phyloP scores from a whole-genome alignment of 2,797 vertebrate species.

The Florisuga fusca region DNA sequence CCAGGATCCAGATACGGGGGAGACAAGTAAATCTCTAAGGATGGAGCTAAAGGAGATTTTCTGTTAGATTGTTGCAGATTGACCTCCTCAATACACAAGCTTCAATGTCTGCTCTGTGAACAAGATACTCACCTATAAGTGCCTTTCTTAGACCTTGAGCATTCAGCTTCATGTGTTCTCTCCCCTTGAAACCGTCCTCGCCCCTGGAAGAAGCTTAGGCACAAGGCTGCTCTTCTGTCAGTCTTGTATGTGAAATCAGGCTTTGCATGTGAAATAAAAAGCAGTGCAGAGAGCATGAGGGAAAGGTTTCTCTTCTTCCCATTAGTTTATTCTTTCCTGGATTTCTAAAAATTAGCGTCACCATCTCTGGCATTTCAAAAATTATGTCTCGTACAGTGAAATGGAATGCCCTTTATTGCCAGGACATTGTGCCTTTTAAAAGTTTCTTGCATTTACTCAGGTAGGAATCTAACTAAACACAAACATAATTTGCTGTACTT shows the following conservation, averaged over 20 bases:
- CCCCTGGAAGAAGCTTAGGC: not conserved
- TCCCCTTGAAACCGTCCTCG: not conserved
- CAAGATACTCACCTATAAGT: not conserved
- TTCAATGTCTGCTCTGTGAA: not conserved
- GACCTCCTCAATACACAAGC: not conserved
- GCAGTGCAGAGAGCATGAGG: not conserved
- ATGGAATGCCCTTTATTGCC: not conserved
- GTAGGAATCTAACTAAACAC: not conserved
- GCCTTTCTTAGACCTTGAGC: not conserved
- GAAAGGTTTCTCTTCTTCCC: not conserved
- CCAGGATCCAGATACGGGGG: not conserved
- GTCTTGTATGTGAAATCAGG: not conserved
- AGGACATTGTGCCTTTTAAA: not conserved
- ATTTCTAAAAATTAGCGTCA: not conserved
- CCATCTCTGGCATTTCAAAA: not conserved
- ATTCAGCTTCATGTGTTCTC: not conserved
- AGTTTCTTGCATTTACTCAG: not conserved
- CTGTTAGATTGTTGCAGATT: not conserved
- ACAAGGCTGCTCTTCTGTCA: not conserved
- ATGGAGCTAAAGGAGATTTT: not conserved
- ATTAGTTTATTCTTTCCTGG: not conserved
- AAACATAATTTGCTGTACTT: not conserved
- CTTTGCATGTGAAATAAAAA: not conserved
- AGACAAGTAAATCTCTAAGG: not conserved
- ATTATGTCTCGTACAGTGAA: not conserved